phyloP scores from a whole-genome alignment of 2,113 vertebrate genomes.

The Oryzias javanicus region DNA sequence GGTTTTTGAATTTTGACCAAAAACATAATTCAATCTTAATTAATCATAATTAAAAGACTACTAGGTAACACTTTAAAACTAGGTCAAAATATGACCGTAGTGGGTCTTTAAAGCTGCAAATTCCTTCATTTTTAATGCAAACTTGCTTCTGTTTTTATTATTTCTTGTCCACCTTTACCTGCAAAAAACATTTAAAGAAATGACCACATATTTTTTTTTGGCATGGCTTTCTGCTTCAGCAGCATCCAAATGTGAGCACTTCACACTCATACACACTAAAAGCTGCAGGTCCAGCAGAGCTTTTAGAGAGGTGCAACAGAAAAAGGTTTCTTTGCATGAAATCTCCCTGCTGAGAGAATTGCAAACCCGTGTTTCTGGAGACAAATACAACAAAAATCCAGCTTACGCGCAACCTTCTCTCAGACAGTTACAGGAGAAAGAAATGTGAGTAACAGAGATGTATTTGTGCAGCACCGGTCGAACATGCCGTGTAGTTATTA shows the following conservation, averaged over 20 bases:
- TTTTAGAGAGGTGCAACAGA: constrained; percentile 44
- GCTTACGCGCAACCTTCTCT: too few species aligned
- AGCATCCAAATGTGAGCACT: neutral
- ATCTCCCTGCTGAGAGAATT: constrained; percentile 21
- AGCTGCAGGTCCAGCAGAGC: constrained; percentile 30
- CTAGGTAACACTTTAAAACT: too few species aligned
- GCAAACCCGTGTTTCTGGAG: constrained; percentile 51
- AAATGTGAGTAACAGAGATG: neutral
- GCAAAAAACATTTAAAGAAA: neutral
- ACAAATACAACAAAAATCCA: neutral
- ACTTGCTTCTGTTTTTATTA: too few species aligned
- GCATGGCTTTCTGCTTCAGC: constrained; percentile 20
- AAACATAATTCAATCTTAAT: too few species aligned
- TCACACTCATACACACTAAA: constrained; percentile 4
- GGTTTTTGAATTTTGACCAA: too few species aligned
- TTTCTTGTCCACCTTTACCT: too few species aligned
- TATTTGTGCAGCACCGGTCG: constrained; percentile 7
- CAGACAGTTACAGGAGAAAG: too few species aligned
- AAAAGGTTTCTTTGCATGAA: constrained; percentile 21
- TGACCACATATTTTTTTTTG: neutral
- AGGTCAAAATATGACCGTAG: too few species aligned
- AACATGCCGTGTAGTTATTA: neutral
- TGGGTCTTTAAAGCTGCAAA: too few species aligned
- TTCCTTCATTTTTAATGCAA: too few species aligned
- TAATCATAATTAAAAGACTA: too few species aligned